phyloP scores from a whole-genome alignment of 2,113 vertebrate species.

The Stomatorhinus ivindoensis region DNA sequence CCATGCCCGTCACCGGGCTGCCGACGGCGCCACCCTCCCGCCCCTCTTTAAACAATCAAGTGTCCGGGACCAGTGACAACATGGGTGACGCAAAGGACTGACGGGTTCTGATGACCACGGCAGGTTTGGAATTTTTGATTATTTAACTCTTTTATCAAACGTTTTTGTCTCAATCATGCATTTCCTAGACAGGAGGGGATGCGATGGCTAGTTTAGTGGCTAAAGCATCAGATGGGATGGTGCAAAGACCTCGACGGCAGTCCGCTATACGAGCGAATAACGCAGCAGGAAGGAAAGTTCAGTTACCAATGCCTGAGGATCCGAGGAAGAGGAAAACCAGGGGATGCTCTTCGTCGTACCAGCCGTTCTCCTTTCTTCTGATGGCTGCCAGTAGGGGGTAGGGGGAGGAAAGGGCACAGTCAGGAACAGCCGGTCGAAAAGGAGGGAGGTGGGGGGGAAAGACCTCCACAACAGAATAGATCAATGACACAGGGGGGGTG shows the following conservation, averaged over 20 bases:
- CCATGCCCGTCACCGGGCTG: slow-evolving; percentile 19
- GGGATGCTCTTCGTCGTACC: slow-evolving; percentile 95
- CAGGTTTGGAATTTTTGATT: not conserved
- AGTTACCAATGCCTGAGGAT: slow-evolving; percentile 92
- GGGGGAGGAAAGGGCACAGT: slow-evolving; percentile 15
- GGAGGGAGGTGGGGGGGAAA: slow-evolving; percentile 15
- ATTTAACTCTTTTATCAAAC: not conserved
- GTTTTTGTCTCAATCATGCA: not conserved
- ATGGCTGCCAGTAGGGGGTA: slow-evolving; percentile 63
- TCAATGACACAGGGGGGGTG: slow-evolving; percentile 69
- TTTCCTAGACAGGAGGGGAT: not conserved
- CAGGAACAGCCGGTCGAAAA: slow-evolving; percentile 17
- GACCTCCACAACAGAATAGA: slow-evolving; percentile 70
- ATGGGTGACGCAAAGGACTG: not conserved
- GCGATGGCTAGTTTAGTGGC: not conserved
- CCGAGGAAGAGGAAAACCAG: slow-evolving; percentile 95
- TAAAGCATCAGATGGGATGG: not conserved
- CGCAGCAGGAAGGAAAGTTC: slow-evolving; percentile 14
- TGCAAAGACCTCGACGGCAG: not conserved
- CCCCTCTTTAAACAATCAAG: not conserved
- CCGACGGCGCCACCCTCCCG: too few species aligned
- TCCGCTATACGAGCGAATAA: not conserved
- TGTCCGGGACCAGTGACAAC: not conserved
- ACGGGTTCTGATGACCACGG: not conserved
- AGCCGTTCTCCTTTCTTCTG: slow-evolving; percentile 96